Evolutionary conservation across 2,797 vertebrate genomes (phyloP), one percentile per base, ranked within the genome.

Genomic region (Anomalospiza imberbis): DNA sequence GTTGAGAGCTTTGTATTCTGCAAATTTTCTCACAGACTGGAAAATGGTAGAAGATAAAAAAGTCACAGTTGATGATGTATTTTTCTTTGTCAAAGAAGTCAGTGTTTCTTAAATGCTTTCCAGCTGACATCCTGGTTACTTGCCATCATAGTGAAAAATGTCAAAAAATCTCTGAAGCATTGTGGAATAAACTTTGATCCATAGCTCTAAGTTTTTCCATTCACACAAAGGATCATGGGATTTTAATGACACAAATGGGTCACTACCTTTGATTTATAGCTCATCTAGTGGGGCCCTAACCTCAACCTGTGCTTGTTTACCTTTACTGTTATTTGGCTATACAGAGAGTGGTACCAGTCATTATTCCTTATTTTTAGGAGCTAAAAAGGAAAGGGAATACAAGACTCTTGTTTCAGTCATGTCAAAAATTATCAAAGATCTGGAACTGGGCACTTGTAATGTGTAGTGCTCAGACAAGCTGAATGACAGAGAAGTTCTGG

Each of bases 111-210:
- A 89, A 87, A 66, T 81, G 55, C 9, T 89, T 93, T 72, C 48
- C 34, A 67, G 40, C 53, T 93, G 79, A 88, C 70, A n/a, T 78
- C 57, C 84, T 90, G 17, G 45, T 73, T 89, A 62, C 29, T 84
- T 92, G 74, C 34, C 38, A 47, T 88, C 62, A 66, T 53, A 57
- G 50, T 60, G 73, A 92, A 91, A 95, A 96, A 93, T 93, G 42
- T 88, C 79, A 90, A 78, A 86, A 93, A 73, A n/a, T 79, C 73
- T 89, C 88, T 67, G 67, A 84, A 94, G 91, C 88, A 76, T 19
- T 53, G 13, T 45, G 40, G 71, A 85, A 70, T 75, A 71, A 71
- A 72, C 54, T 88, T 93, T 85, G 83, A 87, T 86, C 73, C 31
- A n/a, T n/a, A 74, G n/a, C 17, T 91, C 74, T 87, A 54, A 73